Conservation (phyloP, 2,888 invertebrate species). For the Caenorhabditis becei region DNA sequence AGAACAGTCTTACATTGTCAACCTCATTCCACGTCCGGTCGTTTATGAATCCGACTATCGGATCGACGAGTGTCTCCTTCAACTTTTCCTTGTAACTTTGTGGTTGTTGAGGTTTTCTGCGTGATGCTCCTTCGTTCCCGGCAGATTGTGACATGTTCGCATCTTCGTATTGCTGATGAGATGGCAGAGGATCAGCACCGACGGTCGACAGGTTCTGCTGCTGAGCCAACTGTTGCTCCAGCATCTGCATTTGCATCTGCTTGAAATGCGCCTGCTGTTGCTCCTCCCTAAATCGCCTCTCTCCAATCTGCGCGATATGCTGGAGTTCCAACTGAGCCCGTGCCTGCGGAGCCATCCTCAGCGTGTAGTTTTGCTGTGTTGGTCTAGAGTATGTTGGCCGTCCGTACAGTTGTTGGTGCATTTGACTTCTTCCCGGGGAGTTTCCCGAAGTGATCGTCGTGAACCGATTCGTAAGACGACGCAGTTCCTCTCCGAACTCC, state of each 20-base stretch:
- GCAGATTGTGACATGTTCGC: not conserved
- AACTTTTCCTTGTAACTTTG: constrained; percentile 27
- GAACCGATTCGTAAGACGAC: constrained; percentile 39
- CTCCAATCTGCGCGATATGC: constrained; percentile 8
- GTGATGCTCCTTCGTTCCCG: constrained; percentile 18
- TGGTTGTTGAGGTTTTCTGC: constrained; percentile 37
- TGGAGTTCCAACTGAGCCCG: constrained; percentile 19
- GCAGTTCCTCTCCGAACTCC: constrained; percentile 59
- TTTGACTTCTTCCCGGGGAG: not conserved
- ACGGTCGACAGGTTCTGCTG: not conserved
- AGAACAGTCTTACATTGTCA: constrained; percentile 4
- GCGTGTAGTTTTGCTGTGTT: not conserved
- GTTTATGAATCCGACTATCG: constrained; percentile 47
- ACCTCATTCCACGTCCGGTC: constrained; percentile 29
- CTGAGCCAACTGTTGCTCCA: not conserved
- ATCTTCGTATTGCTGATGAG: not conserved
- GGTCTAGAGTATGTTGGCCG: constrained; percentile 17
- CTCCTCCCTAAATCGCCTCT: constrained; percentile 19
- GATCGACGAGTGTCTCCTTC: constrained; percentile 16
- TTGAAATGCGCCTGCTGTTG: constrained; percentile 7
- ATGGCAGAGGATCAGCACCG: not conserved
- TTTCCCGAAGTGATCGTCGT: constrained; percentile 8
- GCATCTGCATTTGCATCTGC: not conserved
- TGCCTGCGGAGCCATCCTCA: constrained; percentile 29
- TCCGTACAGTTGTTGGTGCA: constrained; percentile 48